phyloP scores from a whole-genome alignment of 2,113 vertebrate species.

The Lamprotornis superbus region DNA sequence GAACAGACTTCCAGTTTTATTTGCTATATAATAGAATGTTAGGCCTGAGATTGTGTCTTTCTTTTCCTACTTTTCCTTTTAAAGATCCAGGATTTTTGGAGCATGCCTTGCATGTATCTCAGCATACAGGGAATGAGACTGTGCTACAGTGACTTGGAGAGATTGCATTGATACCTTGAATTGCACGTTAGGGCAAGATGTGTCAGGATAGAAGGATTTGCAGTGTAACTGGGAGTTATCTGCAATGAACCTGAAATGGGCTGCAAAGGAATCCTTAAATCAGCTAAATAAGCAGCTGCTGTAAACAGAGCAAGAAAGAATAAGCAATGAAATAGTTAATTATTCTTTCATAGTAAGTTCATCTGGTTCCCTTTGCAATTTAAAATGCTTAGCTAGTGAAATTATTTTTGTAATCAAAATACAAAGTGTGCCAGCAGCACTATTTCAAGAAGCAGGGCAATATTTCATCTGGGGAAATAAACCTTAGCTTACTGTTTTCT shows the following conservation, averaged over 20 bases:
- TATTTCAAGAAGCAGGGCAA: background rate
- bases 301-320: background rate
- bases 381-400: conserved; percentile 2
- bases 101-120: background rate
- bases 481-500: background rate
- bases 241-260: background rate
- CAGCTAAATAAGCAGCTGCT: conserved; percentile 9
- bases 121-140: background rate
- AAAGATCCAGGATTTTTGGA: background rate
- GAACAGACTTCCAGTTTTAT: background rate
- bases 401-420: conserved; percentile 12
- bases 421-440: background rate
- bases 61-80: background rate
- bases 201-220: background rate
- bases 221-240: background rate
- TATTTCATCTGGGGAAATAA: conserved; percentile 4
- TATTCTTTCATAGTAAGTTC: background rate
- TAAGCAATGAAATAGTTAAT: background rate
- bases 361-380: background rate
- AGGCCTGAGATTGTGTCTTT: background rate
- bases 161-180: background rate
- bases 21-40: background rate
- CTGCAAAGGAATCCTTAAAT: conserved; percentile 4
- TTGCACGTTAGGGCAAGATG: background rate
- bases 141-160: background rate